A percentile compares a stretch with the other conserved stretches of the same genome.
These are phyloP conservation scores for Acrobasis suavella DNA, from an alignment of 2,888 invertebrate genomes.

Conservation along the genomic window DNA sequence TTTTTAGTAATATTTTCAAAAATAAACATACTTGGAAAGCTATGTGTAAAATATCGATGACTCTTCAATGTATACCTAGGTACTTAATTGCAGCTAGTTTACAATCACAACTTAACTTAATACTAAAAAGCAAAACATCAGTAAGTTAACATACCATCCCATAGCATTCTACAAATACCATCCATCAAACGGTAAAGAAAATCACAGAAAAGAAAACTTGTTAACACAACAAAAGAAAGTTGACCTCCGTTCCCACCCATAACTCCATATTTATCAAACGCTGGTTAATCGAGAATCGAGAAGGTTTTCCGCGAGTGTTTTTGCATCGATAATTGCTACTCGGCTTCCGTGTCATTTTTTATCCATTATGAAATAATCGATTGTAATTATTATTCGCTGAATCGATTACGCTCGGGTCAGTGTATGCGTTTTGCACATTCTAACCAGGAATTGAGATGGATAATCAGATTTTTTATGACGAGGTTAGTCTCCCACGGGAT, in stretches of 20 bases:
- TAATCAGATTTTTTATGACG: neutral
- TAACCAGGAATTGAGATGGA: neutral
- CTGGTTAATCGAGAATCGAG: conserved; percentile 53
- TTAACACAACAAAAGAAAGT: conserved; percentile 56
- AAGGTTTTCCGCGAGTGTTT: conserved; percentile 50
- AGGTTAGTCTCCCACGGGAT: conserved; percentile 7
- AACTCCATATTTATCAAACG: conserved; percentile 58
- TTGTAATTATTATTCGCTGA: conserved; percentile 61
- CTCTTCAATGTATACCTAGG: no score
- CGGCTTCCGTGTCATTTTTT: conserved; percentile 72
- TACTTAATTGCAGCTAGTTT: no score
- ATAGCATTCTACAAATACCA: conserved; percentile 7
- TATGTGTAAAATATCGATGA: no score
- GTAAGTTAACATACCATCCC: conserved; percentile 4
- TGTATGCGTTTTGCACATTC: conserved; percentile 12
- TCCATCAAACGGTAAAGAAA: conserved; percentile 15
- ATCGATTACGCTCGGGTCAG: conserved; percentile 60
- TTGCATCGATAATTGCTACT: conserved; percentile 52
- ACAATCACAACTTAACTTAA: neutral
- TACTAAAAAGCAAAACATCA: neutral
- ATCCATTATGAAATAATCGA: conserved; percentile 61
- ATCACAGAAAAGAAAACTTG: conserved; percentile 18
- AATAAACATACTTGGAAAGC: no score
- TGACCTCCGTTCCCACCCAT: conserved; percentile 67
- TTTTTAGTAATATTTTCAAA: no score